These are phyloP conservation scores for Torymus tubicola DNA, from an alignment of 2,888 invertebrate genomes.

Conservation along the genomic window DNA sequence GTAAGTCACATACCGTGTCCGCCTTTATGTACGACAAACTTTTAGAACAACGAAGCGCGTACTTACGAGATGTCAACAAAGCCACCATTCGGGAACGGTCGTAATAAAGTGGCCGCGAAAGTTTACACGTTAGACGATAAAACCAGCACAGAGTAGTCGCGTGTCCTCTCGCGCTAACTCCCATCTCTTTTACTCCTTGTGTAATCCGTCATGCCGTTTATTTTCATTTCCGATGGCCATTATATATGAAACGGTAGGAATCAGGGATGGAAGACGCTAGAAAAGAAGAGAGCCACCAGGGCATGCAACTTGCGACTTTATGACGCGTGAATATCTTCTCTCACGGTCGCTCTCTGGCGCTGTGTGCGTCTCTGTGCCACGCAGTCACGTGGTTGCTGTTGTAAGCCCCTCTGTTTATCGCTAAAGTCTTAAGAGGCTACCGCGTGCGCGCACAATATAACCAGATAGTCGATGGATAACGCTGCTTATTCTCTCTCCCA, in stretches of 20 bases:
- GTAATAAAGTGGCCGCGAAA: slow-evolving; percentile 7
- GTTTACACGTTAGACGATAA: slow-evolving; percentile 19
- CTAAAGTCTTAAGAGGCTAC: slow-evolving; percentile 62
- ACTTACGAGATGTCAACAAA: slow-evolving; percentile 4
- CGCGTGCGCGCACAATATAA: slow-evolving; percentile 59
- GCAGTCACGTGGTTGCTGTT: too few species aligned
- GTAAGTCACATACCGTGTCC: too few species aligned
- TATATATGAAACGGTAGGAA: slow-evolving; percentile 31
- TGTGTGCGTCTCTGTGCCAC: too few species aligned
- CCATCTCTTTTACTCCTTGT: neutral
- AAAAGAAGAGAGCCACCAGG: slow-evolving; percentile 57
- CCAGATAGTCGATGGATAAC: slow-evolving; percentile 53
- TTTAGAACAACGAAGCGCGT: too few species aligned
- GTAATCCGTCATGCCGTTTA: slow-evolving; percentile 42
- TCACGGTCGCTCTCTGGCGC: slow-evolving; percentile 46
- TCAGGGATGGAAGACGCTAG: neutral
- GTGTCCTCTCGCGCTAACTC: too few species aligned
- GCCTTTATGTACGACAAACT: too few species aligned
- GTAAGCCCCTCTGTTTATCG: slow-evolving; percentile 9
- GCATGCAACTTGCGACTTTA: slow-evolving; percentile 64
- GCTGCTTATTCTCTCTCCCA: slow-evolving; percentile 52
- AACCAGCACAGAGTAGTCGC: slow-evolving; percentile 11
- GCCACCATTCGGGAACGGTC: neutral
- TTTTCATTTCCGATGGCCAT: slow-evolving; percentile 52
- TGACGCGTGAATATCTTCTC: slow-evolving; percentile 71